Base-by-base conservation (phyloP, 2,113 vertebrate genomes). In the Heliornis fulica region DNA sequence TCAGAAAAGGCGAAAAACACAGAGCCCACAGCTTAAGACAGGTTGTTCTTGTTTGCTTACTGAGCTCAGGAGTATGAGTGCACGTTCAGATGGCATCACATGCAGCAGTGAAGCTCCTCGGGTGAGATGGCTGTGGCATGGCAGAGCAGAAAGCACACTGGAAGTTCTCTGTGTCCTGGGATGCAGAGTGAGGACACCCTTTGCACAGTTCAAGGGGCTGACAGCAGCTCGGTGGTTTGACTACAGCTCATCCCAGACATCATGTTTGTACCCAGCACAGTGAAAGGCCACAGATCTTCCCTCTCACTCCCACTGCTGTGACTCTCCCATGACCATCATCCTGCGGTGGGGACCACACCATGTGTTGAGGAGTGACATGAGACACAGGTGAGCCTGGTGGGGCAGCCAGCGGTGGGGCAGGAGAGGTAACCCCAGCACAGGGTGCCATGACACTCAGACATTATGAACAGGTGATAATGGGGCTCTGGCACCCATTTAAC, bases 221-320 rank as follows among this genome's bases (percentile, higher is more conserved):
- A 36, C 56, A 34, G 29, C n/a, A 36, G 41, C 25, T 12, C 3
- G 13, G 22, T 38, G 31, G 29, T 40, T 40, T 71, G 1, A 1
- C 63, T n/a, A 20, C 34, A 34, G 40, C 20, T 34, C 51, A 36
- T 25, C 40, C 10, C 31, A 23, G 40, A 18, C 34, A 5, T 5
- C 6, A 1, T 3, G 4, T 34, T n/a, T 46, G 56, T 63, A 17
- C 10, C 9, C 0, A 1, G 31, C 4, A 13, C 8, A 43, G 34
- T 0, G 18, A 29, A 70, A 54, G 21, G 19, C 50, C 38, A 11
- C 31, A 38, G 56, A 13, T 85, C 57, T 43, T 25, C 23, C 28
- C 23, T 6, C 15, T 51, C 4, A 4, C 29, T 57, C 25, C 41
- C 25, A 28, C 38, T 0, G 0, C 36, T 0, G 0, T 45, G 31